Conservation (phyloP, 2,888 invertebrate species). For the Endotricha flammealis region DNA sequence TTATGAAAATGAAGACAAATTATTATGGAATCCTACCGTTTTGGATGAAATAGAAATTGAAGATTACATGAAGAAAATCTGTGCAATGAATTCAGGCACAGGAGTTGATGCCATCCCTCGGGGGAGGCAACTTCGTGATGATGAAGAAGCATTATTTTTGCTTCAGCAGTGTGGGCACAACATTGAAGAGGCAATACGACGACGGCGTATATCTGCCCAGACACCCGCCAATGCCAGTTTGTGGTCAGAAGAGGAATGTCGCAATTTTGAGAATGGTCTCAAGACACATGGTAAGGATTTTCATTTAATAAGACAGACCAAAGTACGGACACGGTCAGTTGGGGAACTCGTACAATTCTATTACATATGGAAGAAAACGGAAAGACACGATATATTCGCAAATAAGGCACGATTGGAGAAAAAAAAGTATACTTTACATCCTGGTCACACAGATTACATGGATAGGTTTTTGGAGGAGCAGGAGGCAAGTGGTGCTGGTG, state of each 20-base stretch:
- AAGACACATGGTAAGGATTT: constrained; percentile 97
- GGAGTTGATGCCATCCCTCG: constrained; percentile 79
- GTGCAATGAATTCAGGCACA: constrained; percentile 61
- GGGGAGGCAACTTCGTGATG: constrained; percentile 89
- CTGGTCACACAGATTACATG: constrained; percentile 96
- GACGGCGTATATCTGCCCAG: constrained; percentile 86
- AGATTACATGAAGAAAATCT: constrained; percentile 85
- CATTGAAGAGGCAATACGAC: constrained; percentile 92
- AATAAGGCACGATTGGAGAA: constrained; percentile 93
- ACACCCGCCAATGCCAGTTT: constrained; percentile 85
- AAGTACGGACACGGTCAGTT: constrained; percentile 95
- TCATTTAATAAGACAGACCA: constrained; percentile 93
- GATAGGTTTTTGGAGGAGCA: constrained; percentile 94
- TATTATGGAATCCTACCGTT: constrained; percentile 93
- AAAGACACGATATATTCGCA: constrained; percentile 95
- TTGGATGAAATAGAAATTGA: constrained; percentile 86
- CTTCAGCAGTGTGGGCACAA: constrained; percentile 96
- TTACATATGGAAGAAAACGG: constrained; percentile 99
- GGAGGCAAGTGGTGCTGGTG: constrained; percentile 83
- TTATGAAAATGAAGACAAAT: constrained; percentile 96
- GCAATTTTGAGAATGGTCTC: constrained; percentile 97
- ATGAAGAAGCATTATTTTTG: constrained; percentile 93
- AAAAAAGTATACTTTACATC: constrained; percentile 94
- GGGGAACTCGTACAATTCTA: constrained; percentile 98
- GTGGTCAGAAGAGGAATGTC: constrained; percentile 98